phyloP scores from a whole-genome alignment of 2,113 vertebrate genomes.

The Amblyornis subalaris region DNA sequence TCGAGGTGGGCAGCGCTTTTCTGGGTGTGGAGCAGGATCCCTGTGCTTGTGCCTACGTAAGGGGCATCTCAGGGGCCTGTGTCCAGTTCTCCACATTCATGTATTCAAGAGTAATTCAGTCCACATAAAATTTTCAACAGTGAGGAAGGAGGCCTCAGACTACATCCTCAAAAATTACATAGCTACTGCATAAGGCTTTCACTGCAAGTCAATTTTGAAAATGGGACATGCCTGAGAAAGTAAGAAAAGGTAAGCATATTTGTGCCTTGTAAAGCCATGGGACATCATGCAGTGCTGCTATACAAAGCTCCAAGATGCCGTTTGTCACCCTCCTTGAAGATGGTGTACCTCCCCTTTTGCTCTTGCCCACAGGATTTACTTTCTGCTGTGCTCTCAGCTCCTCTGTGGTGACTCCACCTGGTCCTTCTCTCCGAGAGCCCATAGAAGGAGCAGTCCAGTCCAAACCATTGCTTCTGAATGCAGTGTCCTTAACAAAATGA shows the following conservation, averaged over 20 bases:
- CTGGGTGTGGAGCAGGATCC: background rate
- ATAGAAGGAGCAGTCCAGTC: background rate
- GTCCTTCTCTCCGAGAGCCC: background rate
- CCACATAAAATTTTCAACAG: background rate
- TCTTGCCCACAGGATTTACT: background rate
- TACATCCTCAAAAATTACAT: background rate
- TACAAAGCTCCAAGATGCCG: too few species aligned
- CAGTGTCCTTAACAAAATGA: background rate
- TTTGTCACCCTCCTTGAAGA: background rate
- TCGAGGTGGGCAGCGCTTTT: rapidly evolving
- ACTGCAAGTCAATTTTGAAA: background rate
- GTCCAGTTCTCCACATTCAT: background rate
- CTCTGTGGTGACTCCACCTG: background rate
- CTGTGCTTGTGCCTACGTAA: background rate
- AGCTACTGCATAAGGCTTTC: background rate
- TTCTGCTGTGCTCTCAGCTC: background rate
- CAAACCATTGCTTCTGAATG: background rate
- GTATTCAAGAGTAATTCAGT: background rate
- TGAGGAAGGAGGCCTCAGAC: background rate
- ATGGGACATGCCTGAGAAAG: background rate
- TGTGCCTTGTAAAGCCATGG: background rate
- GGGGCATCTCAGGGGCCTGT: background rate
- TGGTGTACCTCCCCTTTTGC: background rate
- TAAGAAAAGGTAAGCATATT: background rate
- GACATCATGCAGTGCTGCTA: background rate